Evolutionary conservation across 2,888 invertebrate genomes (phyloP), one percentile per base, ranked within the genome.

Genomic region (Agrochola litura): DNA sequence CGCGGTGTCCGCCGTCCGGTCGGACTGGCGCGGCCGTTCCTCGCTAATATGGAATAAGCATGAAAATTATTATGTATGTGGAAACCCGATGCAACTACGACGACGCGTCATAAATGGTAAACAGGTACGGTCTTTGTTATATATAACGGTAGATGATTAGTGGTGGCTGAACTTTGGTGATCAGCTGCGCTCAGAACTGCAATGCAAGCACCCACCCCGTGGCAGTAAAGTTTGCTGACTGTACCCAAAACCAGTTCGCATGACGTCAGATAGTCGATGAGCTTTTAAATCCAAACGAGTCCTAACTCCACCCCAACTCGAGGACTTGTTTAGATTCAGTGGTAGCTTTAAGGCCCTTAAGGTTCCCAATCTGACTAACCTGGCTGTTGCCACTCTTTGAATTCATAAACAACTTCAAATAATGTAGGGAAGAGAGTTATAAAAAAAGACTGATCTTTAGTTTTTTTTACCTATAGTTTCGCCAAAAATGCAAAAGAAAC

Each of bases 31-130:
- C 81, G 82, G 73, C 73, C 79, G 79, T 83, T 74, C 63, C 69
- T 80, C 81, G 82, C 77, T 84, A 87, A 88, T 86, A 87, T 82
- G 85, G 89, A 86, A 87, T 88, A 81, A 84, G 85, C 84, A 86
- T 85, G 78, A 80, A 87, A 89, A 86, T 83, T 19, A 85, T 88
- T 83, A 79, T 84, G 79, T 80, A 82, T 83, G 82, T 84, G 81
- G 78, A 84, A 85, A 82, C 81, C 52, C 72, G 77, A 86, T 81
- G 78, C 78, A 81, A 72, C 80, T 76, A 80, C 73, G 49, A 64
- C 58, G 65, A 76, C 77, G 75, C 61, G 80, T 64, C 73, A 46
- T 65, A 86, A 76, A 84, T 82, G 79, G 61, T 74, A 82, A 86
- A 76, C 65, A 74, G 75, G 56, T 69, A 78, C 12, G 54, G 58